Conservation (phyloP, 2,797 vertebrate genomes). For the Schizopygopsis pylzovi region DNA sequence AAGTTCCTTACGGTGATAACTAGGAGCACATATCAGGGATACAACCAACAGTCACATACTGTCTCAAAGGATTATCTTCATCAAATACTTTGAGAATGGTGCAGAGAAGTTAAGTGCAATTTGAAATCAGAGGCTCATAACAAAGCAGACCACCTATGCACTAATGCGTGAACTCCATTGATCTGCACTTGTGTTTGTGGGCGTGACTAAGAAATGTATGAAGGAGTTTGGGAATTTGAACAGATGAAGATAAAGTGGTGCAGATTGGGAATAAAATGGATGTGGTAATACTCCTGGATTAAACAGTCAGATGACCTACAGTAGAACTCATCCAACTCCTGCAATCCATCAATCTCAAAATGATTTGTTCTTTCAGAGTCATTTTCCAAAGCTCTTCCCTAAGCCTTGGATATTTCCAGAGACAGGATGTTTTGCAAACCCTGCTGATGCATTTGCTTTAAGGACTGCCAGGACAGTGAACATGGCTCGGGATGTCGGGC, state of each 20-base stretch:
- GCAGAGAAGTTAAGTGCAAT: conserved; percentile 47
- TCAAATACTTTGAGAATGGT: conserved; percentile 39
- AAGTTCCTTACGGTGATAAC: conserved; percentile 11
- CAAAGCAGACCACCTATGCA: conserved; percentile 35
- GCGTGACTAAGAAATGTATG: conserved; percentile 30
- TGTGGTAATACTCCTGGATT: conserved; percentile 3
- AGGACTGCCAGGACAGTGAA: conserved; percentile 53
- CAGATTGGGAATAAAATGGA: conserved; percentile 20
- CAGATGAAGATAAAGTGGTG: conserved; percentile 24
- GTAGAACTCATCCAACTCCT: conserved; percentile 54
- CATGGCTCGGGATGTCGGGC: conserved; percentile 50
- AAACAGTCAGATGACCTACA: conserved; percentile 39
- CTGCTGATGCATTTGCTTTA: conserved; percentile 61
- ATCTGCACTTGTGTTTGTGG: conserved; percentile 23
- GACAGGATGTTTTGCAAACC: conserved; percentile 60
- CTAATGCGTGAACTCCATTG: conserved; percentile 31
- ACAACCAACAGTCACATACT: conserved; percentile 49
- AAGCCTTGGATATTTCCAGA: conserved; percentile 63
- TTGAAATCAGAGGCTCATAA: conserved; percentile 45
- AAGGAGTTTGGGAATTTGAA: conserved; percentile 46
- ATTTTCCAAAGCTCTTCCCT: conserved; percentile 63
- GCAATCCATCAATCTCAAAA: conserved; percentile 69
- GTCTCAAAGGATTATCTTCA: conserved; percentile 22
- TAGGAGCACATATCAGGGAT: conserved; percentile 16
- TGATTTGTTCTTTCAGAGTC: conserved; percentile 67